Base-by-base conservation (phyloP, 2,888 invertebrate genomes). In the Muschampia plurimacula region DNA sequence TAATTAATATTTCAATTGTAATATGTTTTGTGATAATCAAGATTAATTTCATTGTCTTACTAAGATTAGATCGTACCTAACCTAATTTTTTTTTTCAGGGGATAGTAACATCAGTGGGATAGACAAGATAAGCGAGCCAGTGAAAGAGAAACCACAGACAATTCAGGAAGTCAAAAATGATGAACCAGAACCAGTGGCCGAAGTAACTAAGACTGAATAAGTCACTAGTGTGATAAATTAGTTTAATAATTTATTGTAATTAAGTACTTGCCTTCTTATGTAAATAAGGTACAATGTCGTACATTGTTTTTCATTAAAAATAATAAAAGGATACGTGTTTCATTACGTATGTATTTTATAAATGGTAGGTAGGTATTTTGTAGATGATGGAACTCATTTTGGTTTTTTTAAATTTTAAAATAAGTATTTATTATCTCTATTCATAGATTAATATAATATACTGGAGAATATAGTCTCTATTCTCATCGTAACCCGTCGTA, bases 161-260 rank as follows among this genome's bases (percentile, higher is more conserved):
- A 15, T 59, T 7, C n/a, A 64, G 12, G 64, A 73, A 62, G 32
- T 75, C 28, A 77, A 75, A 36, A 80, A 81, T 76, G 79, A 79
- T 71, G 78, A 81, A 76, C 74, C 76, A 78, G 72, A 82, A 79
- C 75, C 77, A 80, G 80, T 79, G 65, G 74, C 76, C 76, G 80
- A 81, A 78, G 76, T 76, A 75, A 82, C 86, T 49, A 90, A 90
- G 90, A 88, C 90, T 90, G 90, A 90, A 84, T 88, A 85, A 86
- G 75, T 77, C 74, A 73, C 67, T 77, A 76, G 71, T 75, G 75
- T 78, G 76, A 78, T 77, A 75, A 64, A 67, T 67, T 74, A 75
- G 67, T 60, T 57, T 76, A 74, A 67, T 75, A 76, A 76, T 75
- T 77, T 77, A 76, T 75, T 74, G 57, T 73, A 74, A 72, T 74